phyloP scores from a whole-genome alignment of 92 coral and sea anemone genomes.

The Scolanthus callimorphus region DNA sequence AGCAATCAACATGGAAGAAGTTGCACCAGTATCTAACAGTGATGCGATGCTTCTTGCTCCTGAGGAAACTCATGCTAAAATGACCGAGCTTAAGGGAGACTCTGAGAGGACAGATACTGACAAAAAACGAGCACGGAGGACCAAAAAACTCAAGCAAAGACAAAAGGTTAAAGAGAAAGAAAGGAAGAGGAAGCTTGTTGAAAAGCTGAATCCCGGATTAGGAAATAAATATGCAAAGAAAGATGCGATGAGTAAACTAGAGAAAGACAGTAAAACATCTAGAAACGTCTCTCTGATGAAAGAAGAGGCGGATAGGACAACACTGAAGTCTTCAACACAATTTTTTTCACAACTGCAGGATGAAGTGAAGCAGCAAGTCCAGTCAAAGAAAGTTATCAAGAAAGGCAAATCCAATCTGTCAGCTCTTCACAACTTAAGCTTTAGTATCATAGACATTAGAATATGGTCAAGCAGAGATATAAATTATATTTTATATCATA shows the following conservation, averaged over 20 bases:
- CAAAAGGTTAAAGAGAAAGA: constrained; percentile 61
- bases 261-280: constrained; percentile 57
- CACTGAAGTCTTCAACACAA: constrained; percentile 74
- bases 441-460: constrained; percentile 5
- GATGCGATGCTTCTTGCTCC: constrained; percentile 97
- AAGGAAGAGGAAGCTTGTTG: constrained; percentile 57
- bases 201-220: constrained; percentile 72
- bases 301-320: constrained; percentile 38
- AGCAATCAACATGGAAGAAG: constrained; percentile 83
- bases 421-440: constrained; percentile 65
- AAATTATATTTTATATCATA: no score
- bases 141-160: constrained; percentile 78
- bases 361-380: constrained; percentile 77
- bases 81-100: constrained; percentile 64
- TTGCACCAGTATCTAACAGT: constrained; percentile 83
- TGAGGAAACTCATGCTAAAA: constrained; percentile 87
- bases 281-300: constrained; percentile 62
- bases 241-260: constrained; percentile 59
- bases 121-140: constrained; percentile 78
- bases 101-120: constrained; percentile 79
- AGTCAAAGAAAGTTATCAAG: constrained; percentile 48
- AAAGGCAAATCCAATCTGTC: constrained; percentile 42
- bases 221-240: constrained; percentile 87
- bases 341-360: constrained; percentile 92
- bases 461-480: background rate